A percentile compares a stretch with the other conserved stretches of the same genome.
phyloP scores from a whole-genome alignment of 2,113 vertebrate genomes.

The Larimichthys polyactis region DNA sequence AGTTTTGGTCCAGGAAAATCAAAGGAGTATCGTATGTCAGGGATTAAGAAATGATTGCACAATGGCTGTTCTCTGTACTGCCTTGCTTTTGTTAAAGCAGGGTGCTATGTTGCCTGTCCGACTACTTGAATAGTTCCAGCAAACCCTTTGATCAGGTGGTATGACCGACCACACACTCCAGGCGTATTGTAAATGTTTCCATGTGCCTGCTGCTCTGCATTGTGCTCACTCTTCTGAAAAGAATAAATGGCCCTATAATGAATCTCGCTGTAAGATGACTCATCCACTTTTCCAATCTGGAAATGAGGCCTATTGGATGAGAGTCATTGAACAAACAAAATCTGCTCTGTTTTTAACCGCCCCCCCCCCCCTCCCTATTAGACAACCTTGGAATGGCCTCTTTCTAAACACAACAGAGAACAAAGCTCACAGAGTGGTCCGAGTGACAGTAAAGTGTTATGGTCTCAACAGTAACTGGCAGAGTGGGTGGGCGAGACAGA shows the following conservation, averaged over 20 bases:
- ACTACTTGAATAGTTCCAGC: constrained; percentile 55
- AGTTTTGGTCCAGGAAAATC: constrained; percentile 55
- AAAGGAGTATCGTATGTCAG: constrained; percentile 77
- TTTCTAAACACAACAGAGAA: constrained; percentile 56
- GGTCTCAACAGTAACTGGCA: constrained; percentile 57
- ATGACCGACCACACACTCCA: constrained; percentile 59
- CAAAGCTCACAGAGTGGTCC: constrained; percentile 45
- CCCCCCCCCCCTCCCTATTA: constrained; percentile 11
- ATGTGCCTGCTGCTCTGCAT: constrained; percentile 67
- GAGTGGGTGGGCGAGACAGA: constrained; percentile 69
- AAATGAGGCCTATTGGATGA: constrained; percentile 60
- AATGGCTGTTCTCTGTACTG: constrained; percentile 54
- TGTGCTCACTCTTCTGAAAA: constrained; percentile 62
- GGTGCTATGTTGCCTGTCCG: constrained; percentile 39
- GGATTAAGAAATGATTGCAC: constrained; percentile 73
- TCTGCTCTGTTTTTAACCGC: constrained; percentile 38
- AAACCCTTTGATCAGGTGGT: constrained; percentile 78
- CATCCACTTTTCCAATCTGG: constrained; percentile 66
- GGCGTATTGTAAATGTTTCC: constrained; percentile 78
- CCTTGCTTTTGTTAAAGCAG: constrained; percentile 36
- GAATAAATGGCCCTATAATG: constrained; percentile 64
- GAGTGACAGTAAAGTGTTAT: constrained; percentile 56
- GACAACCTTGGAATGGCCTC: constrained; percentile 45
- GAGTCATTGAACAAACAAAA: constrained; percentile 56
- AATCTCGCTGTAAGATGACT: constrained; percentile 68